Conservation (phyloP, 1,140 invertebrate species). For the Drosophila takahashii region DNA sequence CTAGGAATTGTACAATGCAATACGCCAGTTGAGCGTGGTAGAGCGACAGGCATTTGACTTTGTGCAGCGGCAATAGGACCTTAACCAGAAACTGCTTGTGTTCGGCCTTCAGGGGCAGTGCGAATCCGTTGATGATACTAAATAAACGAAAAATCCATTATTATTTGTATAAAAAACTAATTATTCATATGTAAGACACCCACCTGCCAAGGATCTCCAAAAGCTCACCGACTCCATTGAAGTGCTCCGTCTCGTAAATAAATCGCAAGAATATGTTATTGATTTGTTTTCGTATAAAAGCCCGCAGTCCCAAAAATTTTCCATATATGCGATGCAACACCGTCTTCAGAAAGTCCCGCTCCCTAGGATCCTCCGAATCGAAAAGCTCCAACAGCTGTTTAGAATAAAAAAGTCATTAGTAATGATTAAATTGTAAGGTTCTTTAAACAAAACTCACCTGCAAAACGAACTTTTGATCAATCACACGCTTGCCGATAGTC, state of each 20-base stretch:
- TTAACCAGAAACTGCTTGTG: slow-evolving; percentile 99
- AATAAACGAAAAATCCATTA: slow-evolving; percentile 51
- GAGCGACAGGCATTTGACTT: slow-evolving; percentile 96
- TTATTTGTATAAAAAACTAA: neutral
- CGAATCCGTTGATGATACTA: slow-evolving; percentile 99
- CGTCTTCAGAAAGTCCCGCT: slow-evolving; percentile 99
- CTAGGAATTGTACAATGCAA: slow-evolving; percentile 99
- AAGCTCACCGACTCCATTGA: slow-evolving; percentile 99
- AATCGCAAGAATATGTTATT: slow-evolving; percentile 99
- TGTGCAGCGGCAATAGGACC: slow-evolving; percentile 99
- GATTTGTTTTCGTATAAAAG: slow-evolving; percentile 99
- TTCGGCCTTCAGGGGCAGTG: slow-evolving; percentile 97
- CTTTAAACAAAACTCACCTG: slow-evolving; percentile 88
- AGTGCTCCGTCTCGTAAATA: slow-evolving; percentile 99
- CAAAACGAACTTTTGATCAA: slow-evolving; percentile 99
- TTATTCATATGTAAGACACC: slow-evolving; percentile 4
- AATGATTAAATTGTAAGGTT: too few species aligned
- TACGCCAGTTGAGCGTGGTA: slow-evolving; percentile 99
- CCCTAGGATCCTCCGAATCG: slow-evolving; percentile 99
- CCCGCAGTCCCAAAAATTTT: slow-evolving; percentile 98
- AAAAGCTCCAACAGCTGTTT: slow-evolving; percentile 97
- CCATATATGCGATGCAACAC: slow-evolving; percentile 99
- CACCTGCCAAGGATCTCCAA: slow-evolving; percentile 98
- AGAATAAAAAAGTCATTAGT: neutral
- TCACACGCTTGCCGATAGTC: slow-evolving; percentile 98